These are phyloP conservation scores for Colletes gigas DNA, from an alignment of 1,140 invertebrate species.

Conservation along the genomic window DNA sequence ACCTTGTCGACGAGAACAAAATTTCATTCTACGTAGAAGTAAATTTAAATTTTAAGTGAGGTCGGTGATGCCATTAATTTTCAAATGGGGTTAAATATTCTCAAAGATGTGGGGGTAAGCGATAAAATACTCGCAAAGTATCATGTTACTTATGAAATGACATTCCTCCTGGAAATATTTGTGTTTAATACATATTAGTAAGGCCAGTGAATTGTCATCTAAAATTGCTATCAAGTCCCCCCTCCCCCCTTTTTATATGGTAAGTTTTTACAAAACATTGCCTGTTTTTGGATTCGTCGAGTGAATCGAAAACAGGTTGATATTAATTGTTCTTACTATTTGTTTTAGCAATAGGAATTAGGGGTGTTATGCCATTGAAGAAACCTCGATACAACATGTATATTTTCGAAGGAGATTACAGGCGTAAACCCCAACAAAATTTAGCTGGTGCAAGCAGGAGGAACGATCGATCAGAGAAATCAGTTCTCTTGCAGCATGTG, in stretches of 20 bases:
- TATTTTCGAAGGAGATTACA: conserved; percentile 96
- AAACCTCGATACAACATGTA: conserved; percentile 81
- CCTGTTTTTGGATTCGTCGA: not conserved
- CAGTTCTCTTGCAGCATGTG: conserved; percentile 89
- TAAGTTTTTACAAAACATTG: not conserved
- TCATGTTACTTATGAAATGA: conserved; percentile 17
- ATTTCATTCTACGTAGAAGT: not conserved
- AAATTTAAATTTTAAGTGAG: conserved; percentile 12
- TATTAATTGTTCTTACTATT: not conserved
- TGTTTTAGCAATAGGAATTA: conserved; percentile 22
- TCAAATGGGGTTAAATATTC: not conserved
- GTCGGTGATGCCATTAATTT: conserved; percentile 24
- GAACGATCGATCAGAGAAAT: conserved; percentile 83
- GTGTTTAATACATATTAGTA: not conserved
- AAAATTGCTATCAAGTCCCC: not conserved
- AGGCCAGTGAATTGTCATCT: not conserved
- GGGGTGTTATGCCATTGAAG: conserved; percentile 32
- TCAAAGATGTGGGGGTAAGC: not conserved
- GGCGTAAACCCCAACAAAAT: conserved; percentile 93
- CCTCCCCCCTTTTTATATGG: not conserved
- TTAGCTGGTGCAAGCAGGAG: conserved; percentile 92
- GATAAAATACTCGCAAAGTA: not conserved
- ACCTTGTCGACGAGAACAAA: conserved; percentile 21
- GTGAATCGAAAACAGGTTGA: too few relatives aligned
- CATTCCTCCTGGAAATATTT: conserved; percentile 1